phyloP scores from a whole-genome alignment of 2,113 vertebrate species.

The Pungitius pungitius region DNA sequence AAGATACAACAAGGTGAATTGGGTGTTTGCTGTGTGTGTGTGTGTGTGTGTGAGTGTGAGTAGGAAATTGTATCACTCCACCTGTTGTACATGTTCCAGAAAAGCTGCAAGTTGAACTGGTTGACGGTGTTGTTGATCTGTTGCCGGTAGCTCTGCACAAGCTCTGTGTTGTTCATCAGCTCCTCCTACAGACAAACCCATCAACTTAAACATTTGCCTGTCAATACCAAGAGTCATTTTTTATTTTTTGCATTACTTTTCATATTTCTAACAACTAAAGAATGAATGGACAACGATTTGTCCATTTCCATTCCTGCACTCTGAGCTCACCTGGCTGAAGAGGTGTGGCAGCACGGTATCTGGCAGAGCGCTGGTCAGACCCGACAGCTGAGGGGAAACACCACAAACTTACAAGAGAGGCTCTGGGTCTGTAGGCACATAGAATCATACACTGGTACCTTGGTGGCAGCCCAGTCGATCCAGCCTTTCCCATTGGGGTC shows the following conservation, averaged over 20 bases:
- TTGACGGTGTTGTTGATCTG: constrained; percentile 93
- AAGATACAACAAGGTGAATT: background rate
- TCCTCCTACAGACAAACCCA: constrained; percentile 85
- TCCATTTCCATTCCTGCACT: no score
- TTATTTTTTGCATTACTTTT: background rate
- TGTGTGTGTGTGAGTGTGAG: background rate
- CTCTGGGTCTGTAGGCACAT: accelerated
- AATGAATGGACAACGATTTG: no score
- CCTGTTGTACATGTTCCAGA: constrained; percentile 99
- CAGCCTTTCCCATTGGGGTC: constrained; percentile 97
- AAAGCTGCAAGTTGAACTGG: constrained; percentile 98
- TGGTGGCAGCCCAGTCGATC: constrained; percentile 98
- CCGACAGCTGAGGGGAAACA: constrained; percentile 81
- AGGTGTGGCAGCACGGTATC: constrained; percentile 93
- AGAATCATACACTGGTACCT: constrained; percentile 74
- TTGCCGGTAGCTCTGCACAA: constrained; percentile 96
- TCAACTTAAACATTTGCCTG: background rate
- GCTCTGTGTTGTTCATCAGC: constrained; percentile 92
- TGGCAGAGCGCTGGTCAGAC: constrained; percentile 90
- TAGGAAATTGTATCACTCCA: constrained; percentile 53
- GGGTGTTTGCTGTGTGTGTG: background rate
- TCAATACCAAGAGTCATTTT: background rate
- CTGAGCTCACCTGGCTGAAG: constrained; percentile 92
- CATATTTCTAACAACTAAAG: no score
- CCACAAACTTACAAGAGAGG: background rate